Conservation (phyloP, 2,113 vertebrate genomes). For the Grammomys dolichurus region DNA sequence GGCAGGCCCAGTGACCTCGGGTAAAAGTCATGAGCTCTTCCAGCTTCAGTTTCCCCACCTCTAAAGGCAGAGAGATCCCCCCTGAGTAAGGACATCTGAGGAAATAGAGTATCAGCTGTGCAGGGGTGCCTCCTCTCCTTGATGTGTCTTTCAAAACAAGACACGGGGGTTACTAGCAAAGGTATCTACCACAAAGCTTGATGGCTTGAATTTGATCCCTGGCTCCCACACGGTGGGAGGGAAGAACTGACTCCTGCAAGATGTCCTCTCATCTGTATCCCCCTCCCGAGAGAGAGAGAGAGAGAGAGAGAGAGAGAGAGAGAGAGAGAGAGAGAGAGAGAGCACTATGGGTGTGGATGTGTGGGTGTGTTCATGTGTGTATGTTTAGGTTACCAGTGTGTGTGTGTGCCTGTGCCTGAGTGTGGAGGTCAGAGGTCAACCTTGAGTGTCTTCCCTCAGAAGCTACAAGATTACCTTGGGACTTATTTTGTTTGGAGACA, state of each 20-base stretch:
- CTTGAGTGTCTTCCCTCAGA: not conserved
- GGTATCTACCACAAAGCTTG: not conserved
- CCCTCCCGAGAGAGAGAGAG: no score
- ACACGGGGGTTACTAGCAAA: fast-evolving
- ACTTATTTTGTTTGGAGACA: not conserved
- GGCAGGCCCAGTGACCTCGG: not conserved
- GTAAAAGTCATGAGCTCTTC: not conserved
- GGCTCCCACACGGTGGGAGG: not conserved
- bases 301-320: no score
- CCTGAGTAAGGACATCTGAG: not conserved
- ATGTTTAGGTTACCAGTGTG: not conserved
- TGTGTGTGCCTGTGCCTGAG: no score
- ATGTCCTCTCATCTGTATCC: not conserved
- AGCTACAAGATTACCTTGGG: not conserved
- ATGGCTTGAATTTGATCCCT: not conserved
- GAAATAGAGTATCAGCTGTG: fast-evolving
- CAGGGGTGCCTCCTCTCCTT: not conserved
- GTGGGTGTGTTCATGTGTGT: no score
- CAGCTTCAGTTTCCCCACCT: not conserved
- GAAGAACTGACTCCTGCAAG: not conserved
- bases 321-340: no score
- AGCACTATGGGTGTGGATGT: no score
- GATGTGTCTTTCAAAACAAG: fast-evolving
- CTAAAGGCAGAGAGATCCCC: not conserved
- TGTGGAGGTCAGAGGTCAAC: not conserved